Base-by-base conservation (phyloP, 92 coral and sea anemone species). In the Porites lobata region DNA sequence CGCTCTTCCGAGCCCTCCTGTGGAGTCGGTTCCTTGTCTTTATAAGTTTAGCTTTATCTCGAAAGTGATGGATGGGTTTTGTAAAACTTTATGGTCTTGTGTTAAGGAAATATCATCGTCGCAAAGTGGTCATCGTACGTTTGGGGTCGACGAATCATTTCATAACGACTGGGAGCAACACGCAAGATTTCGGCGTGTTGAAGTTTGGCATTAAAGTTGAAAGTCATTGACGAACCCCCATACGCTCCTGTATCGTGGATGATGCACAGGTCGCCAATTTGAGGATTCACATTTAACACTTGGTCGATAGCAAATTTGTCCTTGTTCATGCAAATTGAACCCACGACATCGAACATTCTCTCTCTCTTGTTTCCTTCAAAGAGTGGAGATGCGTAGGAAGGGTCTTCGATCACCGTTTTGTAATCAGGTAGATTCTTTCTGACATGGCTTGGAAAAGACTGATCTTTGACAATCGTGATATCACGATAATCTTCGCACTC, bases 281-380 rank as follows among this genome's bases (percentile, higher is more conserved):
- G 53, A 13, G 81, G 81, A 77, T 77, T 77, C 5, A 77, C 69
- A 3, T 76, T 57, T 64, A 76, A 54, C 22, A 57, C 24, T 13
- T 67, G 68, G 80, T 76, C 65, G 53, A 76, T n/a, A 26, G 80
- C 80, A 76, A 76, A 76, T 32, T 22, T 76, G 32, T 76, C 80
- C 12, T 1, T 24, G 8, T 56, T 59, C 51, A 3, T 11, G 51
- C 67, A 57, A 13, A 58, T 7, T 51, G 80, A 76, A 17, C 68
- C 80, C 6, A 76, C 69, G 13, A 76, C 47, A 21, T 76, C 68
- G 67, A 76, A 76, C 80, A 58, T 57, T 0, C 68, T 19, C 66
- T 76, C 80, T 59, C 67, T 76, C 50, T 76, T 76, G 8, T 76
- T 7, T 1, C 81, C 81, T 59, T 59, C 66, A 68, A 26, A 26